Evolutionary conservation across 2,113 vertebrate species (phyloP), one percentile per base, ranked within the genome.

Genomic region (Lepisosteus osseus): DNA sequence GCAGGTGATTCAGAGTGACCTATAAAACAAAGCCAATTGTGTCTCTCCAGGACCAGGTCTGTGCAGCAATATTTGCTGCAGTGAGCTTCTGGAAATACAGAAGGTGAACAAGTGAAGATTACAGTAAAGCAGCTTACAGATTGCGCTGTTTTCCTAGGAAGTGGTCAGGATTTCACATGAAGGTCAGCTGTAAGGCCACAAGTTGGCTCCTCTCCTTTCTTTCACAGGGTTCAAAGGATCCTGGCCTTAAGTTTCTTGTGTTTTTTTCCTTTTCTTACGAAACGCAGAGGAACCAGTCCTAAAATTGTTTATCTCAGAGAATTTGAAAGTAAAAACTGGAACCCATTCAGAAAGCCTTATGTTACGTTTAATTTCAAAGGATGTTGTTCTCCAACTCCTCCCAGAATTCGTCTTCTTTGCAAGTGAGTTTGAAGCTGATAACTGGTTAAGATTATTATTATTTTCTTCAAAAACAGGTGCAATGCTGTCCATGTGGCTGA

Each of bases 241-340:
- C 17, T 51, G 56, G 43, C 67, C 47, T 51, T 45, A 17, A 57
- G 62, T 44, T 66, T 70, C 57, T 41, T 40, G 66, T 42, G 44
- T 17, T 51, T 7, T 62, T 71, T 55, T 72, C 76, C 70, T 66
- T 51, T 8, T 42, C 56, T 80, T 76, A 75, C 64, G 41, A 74
- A 74, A 17, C 7, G 45, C 11, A 6, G 42, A 43, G 12, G 71
- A 74, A 5, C 76, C 71, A 59, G 29, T 82, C 68, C 78, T 71
- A 65, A 61, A 45, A 69, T 7, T 66, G 61, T 79, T 72, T 82
- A 80, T 85, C 83, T 82, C 70, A 74, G 44, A 70, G 59, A 29
- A 73, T 70, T 71, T 72, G 69, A 73, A 72, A 79, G 69, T 64
- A 76, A 69, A 74, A 71, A 69, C 74, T 80, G 61, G 68, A 71